Evolutionary conservation across 92 coral and sea anemone genomes (phyloP).

Genomic region (Porites lobata): DNA sequence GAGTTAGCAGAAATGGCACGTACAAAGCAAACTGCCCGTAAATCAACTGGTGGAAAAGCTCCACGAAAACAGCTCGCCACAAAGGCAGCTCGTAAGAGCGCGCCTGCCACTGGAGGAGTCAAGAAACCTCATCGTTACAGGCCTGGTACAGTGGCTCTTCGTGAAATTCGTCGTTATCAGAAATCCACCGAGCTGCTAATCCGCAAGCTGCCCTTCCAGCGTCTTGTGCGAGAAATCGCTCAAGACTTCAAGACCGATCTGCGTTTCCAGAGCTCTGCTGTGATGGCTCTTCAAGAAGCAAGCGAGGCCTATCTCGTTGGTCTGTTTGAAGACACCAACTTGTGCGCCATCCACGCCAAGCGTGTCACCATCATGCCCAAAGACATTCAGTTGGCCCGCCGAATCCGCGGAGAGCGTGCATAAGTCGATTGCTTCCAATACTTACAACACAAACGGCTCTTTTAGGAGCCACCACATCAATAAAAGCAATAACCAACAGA

Average conservation of each 20-base stretch:
- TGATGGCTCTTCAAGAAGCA: constrained; percentile 88
- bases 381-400: constrained; percentile 94
- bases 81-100: constrained; percentile 88
- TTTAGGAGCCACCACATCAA: too few relatives aligned
- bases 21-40: constrained; percentile 90
- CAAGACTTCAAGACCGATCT: constrained; percentile 95
- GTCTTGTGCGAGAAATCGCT: constrained; percentile 91
- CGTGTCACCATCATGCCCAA: constrained; percentile 92
- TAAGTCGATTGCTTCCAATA: neutral
- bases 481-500: too few relatives aligned
- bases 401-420: constrained; percentile 88
- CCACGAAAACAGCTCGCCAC: constrained; percentile 95
- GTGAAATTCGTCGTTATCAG: constrained; percentile 92
- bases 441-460: too few relatives aligned
- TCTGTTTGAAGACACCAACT: constrained; percentile 93
- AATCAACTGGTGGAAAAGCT: constrained; percentile 94
- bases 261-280: constrained; percentile 98
- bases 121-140: constrained; percentile 90
- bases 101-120: constrained; percentile 89
- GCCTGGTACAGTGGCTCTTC: constrained; percentile 90
- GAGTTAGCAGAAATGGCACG: constrained; percentile 64
- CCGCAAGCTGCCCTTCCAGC: constrained; percentile 91
- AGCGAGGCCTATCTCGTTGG: constrained; percentile 94
- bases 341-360: constrained; percentile 97
- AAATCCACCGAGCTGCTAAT: constrained; percentile 83